Percentiles rank a stretch among this genome's conserved stretches.
Evolutionary conservation across 1,140 invertebrate genomes (phyloP).

Genomic region (Mamestra configurata): DNA sequence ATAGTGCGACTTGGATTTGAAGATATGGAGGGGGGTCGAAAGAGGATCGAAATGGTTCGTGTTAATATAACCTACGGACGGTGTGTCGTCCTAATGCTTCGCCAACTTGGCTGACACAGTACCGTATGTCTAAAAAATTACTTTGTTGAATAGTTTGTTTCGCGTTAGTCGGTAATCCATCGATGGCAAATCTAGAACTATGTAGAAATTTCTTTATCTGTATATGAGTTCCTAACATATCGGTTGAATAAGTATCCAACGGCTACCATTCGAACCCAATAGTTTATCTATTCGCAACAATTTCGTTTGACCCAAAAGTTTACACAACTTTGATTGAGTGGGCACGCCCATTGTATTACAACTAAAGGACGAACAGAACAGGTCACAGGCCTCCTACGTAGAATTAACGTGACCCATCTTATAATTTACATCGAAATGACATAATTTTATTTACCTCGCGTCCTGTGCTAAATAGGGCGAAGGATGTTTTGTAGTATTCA

Average conservation of each 20-base stretch:
- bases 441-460: slow-evolving; percentile 54
- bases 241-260: slow-evolving; percentile 10
- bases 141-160: no score
- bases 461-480: slow-evolving; percentile 47
- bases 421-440: slow-evolving; percentile 54
- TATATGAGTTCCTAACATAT: slow-evolving; percentile 1
- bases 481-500: slow-evolving; percentile 26
- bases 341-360: slow-evolving; percentile 34
- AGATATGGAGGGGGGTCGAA: no score
- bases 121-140: no score
- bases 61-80: no score
- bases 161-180: not conserved
- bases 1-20: no score
- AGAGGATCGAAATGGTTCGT: no score
- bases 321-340: slow-evolving; percentile 53
- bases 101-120: no score
- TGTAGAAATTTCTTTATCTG: not conserved
- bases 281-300: slow-evolving; percentile 27
- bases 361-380: slow-evolving; percentile 15
- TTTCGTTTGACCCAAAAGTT: slow-evolving; percentile 58
- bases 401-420: slow-evolving; percentile 42
- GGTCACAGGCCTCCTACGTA: not conserved
- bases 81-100: no score
- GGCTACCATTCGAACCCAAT: slow-evolving; percentile 20
- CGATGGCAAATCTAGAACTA: not conserved